These are phyloP conservation scores for Sycophila sp. DNA, from an alignment of 1,140 invertebrate genomes.

Conservation along the genomic window DNA sequence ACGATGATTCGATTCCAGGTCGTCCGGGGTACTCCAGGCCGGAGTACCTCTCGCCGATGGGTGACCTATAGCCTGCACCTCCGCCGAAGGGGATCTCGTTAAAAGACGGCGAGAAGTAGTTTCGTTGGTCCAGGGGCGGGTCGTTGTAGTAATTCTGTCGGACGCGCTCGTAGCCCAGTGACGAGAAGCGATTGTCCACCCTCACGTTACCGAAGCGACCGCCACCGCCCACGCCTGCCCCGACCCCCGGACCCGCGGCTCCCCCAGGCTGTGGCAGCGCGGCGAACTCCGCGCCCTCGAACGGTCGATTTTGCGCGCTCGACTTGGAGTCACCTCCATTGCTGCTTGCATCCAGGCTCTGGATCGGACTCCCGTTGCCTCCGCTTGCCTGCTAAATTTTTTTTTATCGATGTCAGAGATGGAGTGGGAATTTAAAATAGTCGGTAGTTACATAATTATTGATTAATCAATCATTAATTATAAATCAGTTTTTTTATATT, in stretches of 20 bases:
- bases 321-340: slow-evolving; percentile 24
- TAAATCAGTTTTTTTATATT: too few relatives aligned
- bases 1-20: not conserved
- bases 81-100: slow-evolving; percentile 28
- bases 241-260: not conserved
- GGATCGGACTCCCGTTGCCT: not conserved
- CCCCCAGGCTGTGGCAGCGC: not conserved
- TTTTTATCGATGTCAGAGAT: too few relatives aligned
- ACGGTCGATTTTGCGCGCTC: slow-evolving; percentile 22
- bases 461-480: too few relatives aligned
- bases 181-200: slow-evolving; percentile 17
- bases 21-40: not conserved
- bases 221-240: not conserved
- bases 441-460: too few relatives aligned
- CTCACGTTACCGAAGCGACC: too few relatives aligned
- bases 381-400: not conserved
- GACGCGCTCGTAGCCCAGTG: slow-evolving; percentile 29
- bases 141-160: slow-evolving; percentile 34
- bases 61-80: slow-evolving; percentile 1
- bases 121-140: slow-evolving; percentile 23
- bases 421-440: too few relatives aligned
- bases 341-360: not conserved
- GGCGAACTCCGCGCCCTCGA: not conserved
- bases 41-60: not conserved
- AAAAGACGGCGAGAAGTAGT: slow-evolving; percentile 5